phyloP scores from a whole-genome alignment of 2,888 invertebrate species.

The Orgyia antiqua region DNA sequence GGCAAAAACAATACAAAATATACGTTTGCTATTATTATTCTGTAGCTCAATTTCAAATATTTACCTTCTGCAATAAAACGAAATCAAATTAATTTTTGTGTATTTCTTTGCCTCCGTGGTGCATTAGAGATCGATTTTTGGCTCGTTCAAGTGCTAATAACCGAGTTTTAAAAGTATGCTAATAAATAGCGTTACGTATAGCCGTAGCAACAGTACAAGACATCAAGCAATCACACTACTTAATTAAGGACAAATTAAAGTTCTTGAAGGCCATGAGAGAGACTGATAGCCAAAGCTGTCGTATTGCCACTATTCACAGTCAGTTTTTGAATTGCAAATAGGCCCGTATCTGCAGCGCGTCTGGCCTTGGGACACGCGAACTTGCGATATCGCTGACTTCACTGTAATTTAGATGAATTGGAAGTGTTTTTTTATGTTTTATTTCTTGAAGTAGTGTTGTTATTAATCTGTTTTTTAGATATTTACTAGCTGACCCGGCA shows the following conservation, averaged over 20 bases:
- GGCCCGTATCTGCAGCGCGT: slow-evolving; percentile 30
- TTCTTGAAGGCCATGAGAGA: slow-evolving; percentile 20
- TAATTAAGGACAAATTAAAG: slow-evolving; percentile 30
- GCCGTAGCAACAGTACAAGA: too few relatives aligned
- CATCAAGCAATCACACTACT: slow-evolving; percentile 9
- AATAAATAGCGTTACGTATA: too few relatives aligned
- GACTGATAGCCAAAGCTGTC: slow-evolving; percentile 33
- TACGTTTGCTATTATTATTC: slow-evolving; percentile 15
- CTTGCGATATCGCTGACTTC: slow-evolving; percentile 37
- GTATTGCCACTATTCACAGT: slow-evolving; percentile 29
- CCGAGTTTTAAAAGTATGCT: too few relatives aligned
- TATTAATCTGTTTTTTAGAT: too few relatives aligned
- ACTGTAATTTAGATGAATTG: slow-evolving; percentile 20
- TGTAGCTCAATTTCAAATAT: background rate
- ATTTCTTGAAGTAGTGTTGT: slow-evolving; percentile 5
- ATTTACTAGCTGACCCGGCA: too few relatives aligned
- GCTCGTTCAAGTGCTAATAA: too few relatives aligned
- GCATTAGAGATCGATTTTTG: too few relatives aligned
- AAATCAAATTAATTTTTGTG: too few relatives aligned
- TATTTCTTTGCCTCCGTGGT: too few relatives aligned
- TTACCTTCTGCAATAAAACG: too few relatives aligned
- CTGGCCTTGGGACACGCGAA: slow-evolving; percentile 41
- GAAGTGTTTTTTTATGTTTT: slow-evolving; percentile 10
- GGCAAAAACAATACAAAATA: slow-evolving; percentile 16
- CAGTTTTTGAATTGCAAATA: slow-evolving; percentile 41